Percentiles rank a stretch among this genome's conserved stretches.
These are phyloP conservation scores for Microplitis demolitor DNA, from an alignment of 1,140 invertebrate species.

Conservation along the genomic window DNA sequence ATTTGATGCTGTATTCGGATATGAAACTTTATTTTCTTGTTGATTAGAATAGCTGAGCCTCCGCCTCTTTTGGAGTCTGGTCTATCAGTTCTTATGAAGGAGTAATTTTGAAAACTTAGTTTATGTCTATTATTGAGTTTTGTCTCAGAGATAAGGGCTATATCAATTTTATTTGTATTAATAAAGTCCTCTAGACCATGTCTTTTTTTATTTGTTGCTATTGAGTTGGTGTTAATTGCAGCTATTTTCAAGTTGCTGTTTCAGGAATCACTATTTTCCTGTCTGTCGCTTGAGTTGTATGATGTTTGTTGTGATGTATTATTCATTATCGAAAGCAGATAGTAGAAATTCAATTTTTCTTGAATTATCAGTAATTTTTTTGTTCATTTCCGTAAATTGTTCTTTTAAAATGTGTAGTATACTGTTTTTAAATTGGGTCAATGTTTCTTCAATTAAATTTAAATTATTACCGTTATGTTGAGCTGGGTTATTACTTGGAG, in stretches of 20 bases:
- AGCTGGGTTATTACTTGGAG: too few relatives aligned
- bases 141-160: conserved; percentile 18
- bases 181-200: conserved; percentile 3
- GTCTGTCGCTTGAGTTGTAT: background rate
- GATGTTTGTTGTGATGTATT: background rate
- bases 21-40: background rate
- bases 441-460: too few relatives aligned
- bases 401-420: too few relatives aligned
- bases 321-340: background rate
- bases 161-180: background rate
- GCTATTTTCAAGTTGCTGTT: background rate
- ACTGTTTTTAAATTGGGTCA: too few relatives aligned
- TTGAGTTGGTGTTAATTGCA: conserved; percentile 21
- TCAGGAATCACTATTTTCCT: too few relatives aligned
- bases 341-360: background rate
- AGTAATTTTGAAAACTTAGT: conserved; percentile 2
- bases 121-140: conserved; percentile 13
- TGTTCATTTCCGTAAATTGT: background rate
- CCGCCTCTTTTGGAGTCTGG: background rate
- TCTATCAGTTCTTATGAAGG: conserved; percentile 15
- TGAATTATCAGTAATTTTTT: background rate
- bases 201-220: conserved; percentile 1
- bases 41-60: conserved; percentile 16
- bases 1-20: background rate
- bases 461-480: too few relatives aligned